phyloP scores from a whole-genome alignment of 2,797 vertebrate genomes.

The Arrhamphus sclerolepis region DNA sequence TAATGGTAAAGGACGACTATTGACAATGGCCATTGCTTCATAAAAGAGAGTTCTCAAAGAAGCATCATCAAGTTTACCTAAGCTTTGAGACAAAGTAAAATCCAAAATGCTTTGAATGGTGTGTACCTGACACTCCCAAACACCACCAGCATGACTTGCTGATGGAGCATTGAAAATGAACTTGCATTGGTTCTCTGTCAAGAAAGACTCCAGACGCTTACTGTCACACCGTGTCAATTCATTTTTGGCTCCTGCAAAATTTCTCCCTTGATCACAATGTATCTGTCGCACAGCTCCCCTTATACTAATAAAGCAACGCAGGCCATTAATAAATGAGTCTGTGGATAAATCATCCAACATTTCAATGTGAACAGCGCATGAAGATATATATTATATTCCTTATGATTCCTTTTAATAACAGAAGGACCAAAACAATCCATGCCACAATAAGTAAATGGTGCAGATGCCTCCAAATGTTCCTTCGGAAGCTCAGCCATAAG shows the following conservation, averaged over 20 bases:
- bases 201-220: background rate
- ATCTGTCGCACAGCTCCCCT: background rate
- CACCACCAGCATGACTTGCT: slow-evolving; percentile 6
- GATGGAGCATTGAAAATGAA: slow-evolving; percentile 1
- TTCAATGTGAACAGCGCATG: background rate
- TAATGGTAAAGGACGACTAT: slow-evolving; percentile 1
- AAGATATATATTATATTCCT: background rate
- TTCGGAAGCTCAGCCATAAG: too few relatives aligned
- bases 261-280: background rate
- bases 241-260: background rate
- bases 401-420: background rate
- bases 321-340: background rate
- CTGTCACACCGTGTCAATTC: background rate
- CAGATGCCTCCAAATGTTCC: too few relatives aligned
- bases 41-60: slow-evolving; percentile 2
- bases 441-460: background rate
- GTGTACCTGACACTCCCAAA: slow-evolving; percentile 3
- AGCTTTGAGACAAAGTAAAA: background rate
- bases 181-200: background rate
- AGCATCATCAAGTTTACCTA: slow-evolving; percentile 2
- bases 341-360: slow-evolving; percentile 2
- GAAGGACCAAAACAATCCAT: background rate
- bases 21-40: slow-evolving; percentile 1
- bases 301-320: background rate
- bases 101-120: background rate